Percentiles rank a stretch among this genome's conserved stretches.
Conservation (phyloP, 2,113 vertebrate genomes). For the Myrmecobius fasciatus region DNA sequence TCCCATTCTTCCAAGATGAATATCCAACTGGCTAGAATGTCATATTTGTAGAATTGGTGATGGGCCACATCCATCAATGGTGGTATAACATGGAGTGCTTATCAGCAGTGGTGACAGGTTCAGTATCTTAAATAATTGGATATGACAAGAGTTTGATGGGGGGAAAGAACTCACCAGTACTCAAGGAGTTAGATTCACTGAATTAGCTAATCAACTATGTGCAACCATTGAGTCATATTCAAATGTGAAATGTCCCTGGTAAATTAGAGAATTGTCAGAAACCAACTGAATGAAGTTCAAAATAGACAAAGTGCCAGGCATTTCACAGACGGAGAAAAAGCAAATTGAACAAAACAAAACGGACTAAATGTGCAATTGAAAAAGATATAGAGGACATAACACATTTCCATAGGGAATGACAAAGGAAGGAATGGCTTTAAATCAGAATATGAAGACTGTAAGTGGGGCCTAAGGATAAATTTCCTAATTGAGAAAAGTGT, state of each 20-base stretch:
- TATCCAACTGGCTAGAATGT: constrained; percentile 25
- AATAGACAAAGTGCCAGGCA: background rate
- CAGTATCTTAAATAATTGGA: background rate
- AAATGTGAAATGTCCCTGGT: background rate
- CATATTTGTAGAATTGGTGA: constrained; percentile 8
- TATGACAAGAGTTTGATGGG: background rate
- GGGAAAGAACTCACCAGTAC: background rate
- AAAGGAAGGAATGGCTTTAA: background rate
- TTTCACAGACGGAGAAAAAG: background rate
- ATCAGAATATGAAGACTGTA: background rate
- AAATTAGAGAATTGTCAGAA: constrained; percentile 1
- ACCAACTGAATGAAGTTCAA: background rate
- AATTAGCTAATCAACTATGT: background rate
- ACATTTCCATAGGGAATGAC: background rate
- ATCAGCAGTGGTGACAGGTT: background rate
- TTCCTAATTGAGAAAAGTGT: background rate
- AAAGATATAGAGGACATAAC: background rate
- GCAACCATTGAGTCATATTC: background rate
- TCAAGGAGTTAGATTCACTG: background rate
- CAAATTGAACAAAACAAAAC: background rate
- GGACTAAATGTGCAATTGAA: background rate
- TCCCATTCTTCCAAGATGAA: constrained; percentile 6
- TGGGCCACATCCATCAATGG: background rate
- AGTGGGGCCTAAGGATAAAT: background rate
- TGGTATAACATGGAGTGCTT: background rate